Evolutionary conservation across 30 jellyfish, hydroid and myxozoan genomes (phyloP), one percentile per base, ranked within the genome.

Genomic region (Pseudorhiza aurosa): DNA sequence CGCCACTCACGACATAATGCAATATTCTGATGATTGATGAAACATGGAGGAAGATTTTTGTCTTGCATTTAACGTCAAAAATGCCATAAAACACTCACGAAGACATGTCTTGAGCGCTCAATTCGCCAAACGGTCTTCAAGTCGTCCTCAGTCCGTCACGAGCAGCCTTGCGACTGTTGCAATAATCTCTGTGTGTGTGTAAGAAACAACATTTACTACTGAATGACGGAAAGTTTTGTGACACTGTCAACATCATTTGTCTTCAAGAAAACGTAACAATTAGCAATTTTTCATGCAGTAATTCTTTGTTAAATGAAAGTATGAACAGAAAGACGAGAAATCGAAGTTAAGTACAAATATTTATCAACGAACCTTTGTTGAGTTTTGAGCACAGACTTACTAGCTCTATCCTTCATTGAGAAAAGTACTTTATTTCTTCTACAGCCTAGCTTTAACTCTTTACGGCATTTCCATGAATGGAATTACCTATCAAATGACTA

Each of bases 241-340:
- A n/a, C n/a, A n/a, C n/a, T 53, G 24, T 22, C 19, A 53, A 53
- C 62, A 53, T 18, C 24, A 21, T 14, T 21, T 53, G 36, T 53
- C 22, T 15, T 19, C 2, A 8, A 18, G 67, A 53, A 36, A 53
- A 21, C 24, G 21, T 21, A 18, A 53, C 67, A 53, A 47, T 53
- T 53, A 53, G 14, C 67, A 53, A 53, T 2, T 1, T 21, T 21
- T 10, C 22, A 53, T 18, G 36, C 19, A 53, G 14, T 53, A 53
- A 53, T n/a, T 53, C 67, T 53, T 53, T 22, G 24, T 33, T 53
- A 33, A 53, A 53, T 36, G 33, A 2, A 36, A 21, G 19, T 2
- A 53, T 53, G 24, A 53, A 53, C 67, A 53, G 67, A 53, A 53
- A 53, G 67, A 53, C 24, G 67, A 53, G 67, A 53, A 53, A 53